These are phyloP conservation scores for Naja naja DNA, from an alignment of 2,113 vertebrate genomes.

Conservation along the genomic window DNA sequence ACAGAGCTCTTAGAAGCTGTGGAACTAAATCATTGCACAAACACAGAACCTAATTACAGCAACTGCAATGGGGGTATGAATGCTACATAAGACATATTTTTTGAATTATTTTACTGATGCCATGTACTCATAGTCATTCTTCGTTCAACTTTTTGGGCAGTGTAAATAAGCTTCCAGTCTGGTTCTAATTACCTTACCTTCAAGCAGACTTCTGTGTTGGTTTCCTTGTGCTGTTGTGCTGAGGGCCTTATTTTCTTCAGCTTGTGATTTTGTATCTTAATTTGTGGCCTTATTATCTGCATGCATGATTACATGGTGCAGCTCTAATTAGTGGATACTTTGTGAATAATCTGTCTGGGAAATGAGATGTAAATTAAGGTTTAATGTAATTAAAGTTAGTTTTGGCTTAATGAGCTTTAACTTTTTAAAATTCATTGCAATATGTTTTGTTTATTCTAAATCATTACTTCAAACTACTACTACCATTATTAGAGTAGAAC, in stretches of 20 bases:
- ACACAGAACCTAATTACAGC: not conserved
- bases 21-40: not conserved
- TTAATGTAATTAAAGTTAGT: slow-evolving; percentile 45
- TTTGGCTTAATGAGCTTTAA: slow-evolving; percentile 40
- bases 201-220: not conserved
- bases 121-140: not conserved
- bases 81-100: not conserved
- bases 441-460: not conserved
- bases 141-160: not conserved
- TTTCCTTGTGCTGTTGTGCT: not conserved
- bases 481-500: slow-evolving; percentile 4
- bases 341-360: slow-evolving; percentile 31
- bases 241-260: not conserved
- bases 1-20: not conserved
- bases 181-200: not conserved
- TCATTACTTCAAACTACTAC: not conserved
- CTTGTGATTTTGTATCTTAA: slow-evolving; percentile 21
- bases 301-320: slow-evolving; percentile 44
- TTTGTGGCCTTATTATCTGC: slow-evolving; percentile 15
- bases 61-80: not conserved
- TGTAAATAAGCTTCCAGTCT: slow-evolving; percentile 1
- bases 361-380: slow-evolving; percentile 55
- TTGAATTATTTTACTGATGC: not conserved
- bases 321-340: slow-evolving; percentile 36
- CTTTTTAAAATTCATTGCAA: slow-evolving; percentile 27